Evolutionary conservation across 1,140 invertebrate genomes (phyloP), one percentile per base, ranked within the genome.

Genomic region (Brachionus plicatilis): DNA sequence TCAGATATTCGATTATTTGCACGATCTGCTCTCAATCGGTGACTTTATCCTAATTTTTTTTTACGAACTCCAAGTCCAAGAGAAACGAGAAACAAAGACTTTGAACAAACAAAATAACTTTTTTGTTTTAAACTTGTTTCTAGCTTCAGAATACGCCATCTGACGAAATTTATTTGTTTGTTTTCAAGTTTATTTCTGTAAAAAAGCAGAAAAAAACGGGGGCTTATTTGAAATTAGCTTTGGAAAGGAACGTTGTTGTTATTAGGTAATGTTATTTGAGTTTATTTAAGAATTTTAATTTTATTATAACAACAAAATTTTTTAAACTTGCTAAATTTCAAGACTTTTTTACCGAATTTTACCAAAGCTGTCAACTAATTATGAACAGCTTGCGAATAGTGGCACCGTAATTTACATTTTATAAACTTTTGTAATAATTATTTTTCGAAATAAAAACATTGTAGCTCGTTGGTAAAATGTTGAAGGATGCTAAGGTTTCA

Each of bases 191-290:
- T 72, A 45, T 56, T 56, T 60, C 53, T 60, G 2, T 20, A 20
- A 60, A 60, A 60, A 24, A 60, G 20, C 12, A 72, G 33, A 43
- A 72, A 17, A 72, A 45, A 72, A 45, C 33, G 33, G 37, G 68
- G 68, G 17, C 8, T 41, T 17, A 43, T 17, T 72, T 41, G 5
- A 72, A 24, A 43, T 41, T 37, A 41, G 14, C 11, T 43, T 37
- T 41, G 17, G 68, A 43, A 72, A 72, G 33, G 4, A 43, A 43
- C 68, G 37, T 43, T 72, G 4, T 72, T 68, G 14, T 68, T 68
- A 29, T 68, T 68, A 68, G 66, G 27, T 68, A 68, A 68, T 68
- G 66, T 68, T 68, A 41, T 68, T 68, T 68, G 66, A 68, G 33
- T 68, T 65, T 29, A 68, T 68, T 68, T 41, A 14, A 33, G 17